Conservation (phyloP, 2,888 invertebrate genomes). For the Apodemia hepburni region DNA sequence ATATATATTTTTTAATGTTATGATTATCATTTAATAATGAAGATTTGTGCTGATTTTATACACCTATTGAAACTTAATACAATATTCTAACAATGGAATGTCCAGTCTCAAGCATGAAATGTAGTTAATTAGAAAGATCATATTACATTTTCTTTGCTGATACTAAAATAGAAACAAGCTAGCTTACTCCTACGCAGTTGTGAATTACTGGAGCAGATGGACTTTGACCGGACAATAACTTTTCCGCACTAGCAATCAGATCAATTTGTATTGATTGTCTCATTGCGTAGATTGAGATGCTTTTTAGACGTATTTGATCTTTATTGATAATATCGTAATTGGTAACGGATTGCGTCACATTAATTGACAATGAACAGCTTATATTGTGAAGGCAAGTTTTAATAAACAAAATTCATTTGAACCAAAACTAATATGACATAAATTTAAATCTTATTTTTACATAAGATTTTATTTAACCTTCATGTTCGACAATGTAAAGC, state of each 20-base stretch:
- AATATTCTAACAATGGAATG: not conserved
- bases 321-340: not conserved
- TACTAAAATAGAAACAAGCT: conserved; percentile 17
- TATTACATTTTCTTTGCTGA: not conserved
- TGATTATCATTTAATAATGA: no score
- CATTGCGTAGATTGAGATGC: not conserved
- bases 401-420: no score
- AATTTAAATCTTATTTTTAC: no score
- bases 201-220: conserved; percentile 15
- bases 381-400: no score
- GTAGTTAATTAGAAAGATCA: not conserved
- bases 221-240: conserved; percentile 19
- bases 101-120: not conserved
- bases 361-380: not conserved
- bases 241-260: conserved; percentile 11
- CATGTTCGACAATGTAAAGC: no score
- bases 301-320: not conserved
- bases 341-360: not conserved
- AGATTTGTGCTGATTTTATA: not conserved
- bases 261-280: conserved; percentile 13
- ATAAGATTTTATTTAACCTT: no score
- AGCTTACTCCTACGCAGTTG: conserved; percentile 17
- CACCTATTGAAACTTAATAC: not conserved
- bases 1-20: no score
- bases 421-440: no score